Evolutionary conservation across 2,797 vertebrate genomes (phyloP).

Genomic region (Hirundo rustica): DNA sequence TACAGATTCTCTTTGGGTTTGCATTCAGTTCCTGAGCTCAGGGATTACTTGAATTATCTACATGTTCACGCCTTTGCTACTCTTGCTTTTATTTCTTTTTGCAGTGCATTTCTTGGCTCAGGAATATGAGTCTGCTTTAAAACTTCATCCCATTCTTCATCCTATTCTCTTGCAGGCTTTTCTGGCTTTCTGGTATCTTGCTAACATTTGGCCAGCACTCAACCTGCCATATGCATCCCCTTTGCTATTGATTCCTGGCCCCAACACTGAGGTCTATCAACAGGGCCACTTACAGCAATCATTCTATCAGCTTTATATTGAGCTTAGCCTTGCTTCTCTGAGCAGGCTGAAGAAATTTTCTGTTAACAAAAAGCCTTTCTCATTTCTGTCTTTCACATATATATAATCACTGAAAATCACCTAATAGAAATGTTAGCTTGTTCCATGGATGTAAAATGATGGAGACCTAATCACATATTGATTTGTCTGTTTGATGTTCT

Average conservation of each 20-base stretch:
- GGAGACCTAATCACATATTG: neutral
- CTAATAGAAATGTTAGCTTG: neutral
- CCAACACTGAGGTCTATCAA: neutral
- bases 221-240: neutral
- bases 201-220: neutral
- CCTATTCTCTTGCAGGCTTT: neutral
- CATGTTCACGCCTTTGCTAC: neutral
- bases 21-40: neutral
- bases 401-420: neutral
- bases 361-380: neutral
- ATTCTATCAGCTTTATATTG: neutral
- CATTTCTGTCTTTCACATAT: neutral
- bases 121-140: neutral
- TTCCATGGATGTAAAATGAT: neutral
- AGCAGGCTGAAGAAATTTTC: neutral
- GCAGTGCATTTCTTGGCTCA: neutral
- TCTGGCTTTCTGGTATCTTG: neutral
- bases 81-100: neutral
- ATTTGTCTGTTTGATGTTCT: neutral
- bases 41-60: neutral
- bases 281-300: neutral
- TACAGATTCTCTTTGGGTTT: neutral
- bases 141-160: neutral
- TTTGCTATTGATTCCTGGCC: slow-evolving; percentile 8
- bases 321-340: neutral